Base-by-base conservation (phyloP, 2,888 invertebrate genomes). In the Lochmaea capreae region DNA sequence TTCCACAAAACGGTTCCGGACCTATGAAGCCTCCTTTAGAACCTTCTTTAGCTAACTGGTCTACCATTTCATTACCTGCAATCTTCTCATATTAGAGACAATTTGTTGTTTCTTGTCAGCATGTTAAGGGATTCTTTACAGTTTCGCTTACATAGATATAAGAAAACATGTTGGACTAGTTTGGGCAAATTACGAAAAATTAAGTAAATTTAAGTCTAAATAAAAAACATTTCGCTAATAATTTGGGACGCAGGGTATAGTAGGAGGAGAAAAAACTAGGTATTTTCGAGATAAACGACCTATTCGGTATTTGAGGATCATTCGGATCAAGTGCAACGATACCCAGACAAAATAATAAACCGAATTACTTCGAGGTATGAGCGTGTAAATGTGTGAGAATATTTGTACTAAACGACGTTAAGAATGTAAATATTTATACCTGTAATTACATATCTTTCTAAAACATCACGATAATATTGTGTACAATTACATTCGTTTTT, bases 231-330 rank as follows among this genome's bases (percentile, higher is more conserved):
- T 54, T 16, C 52, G 9, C 54, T 10, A 54, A 16, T 11, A 54
- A 16, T 12, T n/a, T n/a, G 49, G 54, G 54, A 54, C 54, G 11
- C 3, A 5, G 16, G 54, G n/a, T 54, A 54, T 54, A 54, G 54
- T 54, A 54, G 8, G 16, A 54, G 11, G 16, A 46, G 16, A 9
- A 16, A 54, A 54, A 54, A 52, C 12, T 52, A 52, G n/a, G 9
- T 16, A 54, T 54, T 54, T 54, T 54, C 54, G 54, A 54, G 54
- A 54, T 54, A 54, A 54, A 54, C 16, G 54, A 54, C 54, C 54
- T 54, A 54, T 54, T 54, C 16, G 54, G 54, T 54, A 54, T 54
- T 54, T 54, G 18, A 16, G 16, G 11, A 54, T 54, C 54, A 16
- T 54, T 54, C 11, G 54, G 16, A 54, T 54, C 16, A 18, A 54